Evolutionary conservation across 2,888 invertebrate species (phyloP), one percentile per base, ranked within the genome.

Genomic region (Aleiodes leptofemur): DNA sequence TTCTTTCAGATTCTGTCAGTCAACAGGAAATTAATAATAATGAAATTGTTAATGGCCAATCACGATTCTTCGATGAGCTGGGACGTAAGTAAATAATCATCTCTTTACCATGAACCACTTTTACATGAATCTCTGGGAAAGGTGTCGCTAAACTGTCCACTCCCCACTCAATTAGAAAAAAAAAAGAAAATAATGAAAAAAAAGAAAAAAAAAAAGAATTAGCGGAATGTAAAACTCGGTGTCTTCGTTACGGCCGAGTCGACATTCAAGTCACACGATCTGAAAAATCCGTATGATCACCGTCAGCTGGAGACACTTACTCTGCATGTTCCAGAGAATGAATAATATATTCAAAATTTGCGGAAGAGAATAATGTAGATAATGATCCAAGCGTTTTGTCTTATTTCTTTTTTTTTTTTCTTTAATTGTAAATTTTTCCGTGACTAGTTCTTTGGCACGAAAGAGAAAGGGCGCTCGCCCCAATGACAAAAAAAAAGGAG

Each of bases 61-160:
- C 83, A 78, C 84, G 88, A 78, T 89, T 89, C 74, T 88, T 89
- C 81, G 89, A 88, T 76, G 87, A 88, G 75, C 85, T 89, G 64
- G 89, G 87, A 78, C 66, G 89, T 89, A 81, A 89, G 89, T 86
- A 72, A 66, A 76, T 56, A 53, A 53, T 74, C 56, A 38, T 50
- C 69, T 74, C n/a, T 55, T 14, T n/a, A 16, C 64, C 43, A 16
- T 64, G 48, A 64, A 64, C 64, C 64, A 64, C 43, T 64, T 64
- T 48, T 43, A 7, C 11, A 23, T 14, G 3, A 61, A n/a, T 71
- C 34, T 51, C 59, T 50, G 31, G 48, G 6, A 50, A 23, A 59
- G 59, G 43, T 70, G 70, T 72, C 61, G 59, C 34, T 4, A 34
- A 31, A 9, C 8, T 16, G 23, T 68, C 29, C 50, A 29, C 11